Evolutionary conservation across 2,113 vertebrate species (phyloP), one percentile per base, ranked within the genome.

Genomic region (Hippocampus guttulatus): DNA sequence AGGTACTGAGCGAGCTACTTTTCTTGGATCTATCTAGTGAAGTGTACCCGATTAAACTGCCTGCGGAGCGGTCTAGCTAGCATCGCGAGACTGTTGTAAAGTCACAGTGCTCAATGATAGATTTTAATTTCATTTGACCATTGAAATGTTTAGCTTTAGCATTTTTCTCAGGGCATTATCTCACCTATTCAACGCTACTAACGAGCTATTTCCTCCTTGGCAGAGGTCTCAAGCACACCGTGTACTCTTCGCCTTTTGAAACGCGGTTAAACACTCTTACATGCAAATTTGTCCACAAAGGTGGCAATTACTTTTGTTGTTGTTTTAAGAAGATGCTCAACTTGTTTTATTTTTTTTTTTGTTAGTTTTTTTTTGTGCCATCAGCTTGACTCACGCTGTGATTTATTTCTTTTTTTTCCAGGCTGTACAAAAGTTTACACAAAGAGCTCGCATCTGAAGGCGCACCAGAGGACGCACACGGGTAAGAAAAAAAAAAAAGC

Each of bases 381-480:
- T 33, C n/a, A 27, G 23, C 57, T 12, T 33, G 58, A 8, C 58
- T 61, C 58, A 61, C 27, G 16, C 16, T 2, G 3, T 58, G 55
- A 27, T 25, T 41, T 33, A 18, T 64, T 43, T 21, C 21, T n/a
- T 57, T 83, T 66, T 43, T 61, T 74, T 23, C 20, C 90, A 97
- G 95, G 95, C 63, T 97, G 95, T 88, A 85, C 89, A 4, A 97
- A 97, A 80, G 95, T 97, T 91, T 97, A 97, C 85, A 97, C 95
- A 86, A 97, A 96, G 92, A 97, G 95, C 84, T 97, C 95, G 33
- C 95, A 97, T 73, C 91, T 97, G 90, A 97, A 97, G 88, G 95
- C 95, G 0, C 95, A 97, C 74, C 95, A 97, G 83, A 92, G 95
- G 77, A 97, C 95, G 63, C 95, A 97, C 86, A 97, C 95, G 79